Percentiles rank a stretch among this genome's conserved stretches.
phyloP scores from a whole-genome alignment of 92 coral and sea anemone species.

The Heteractis magnifica region DNA sequence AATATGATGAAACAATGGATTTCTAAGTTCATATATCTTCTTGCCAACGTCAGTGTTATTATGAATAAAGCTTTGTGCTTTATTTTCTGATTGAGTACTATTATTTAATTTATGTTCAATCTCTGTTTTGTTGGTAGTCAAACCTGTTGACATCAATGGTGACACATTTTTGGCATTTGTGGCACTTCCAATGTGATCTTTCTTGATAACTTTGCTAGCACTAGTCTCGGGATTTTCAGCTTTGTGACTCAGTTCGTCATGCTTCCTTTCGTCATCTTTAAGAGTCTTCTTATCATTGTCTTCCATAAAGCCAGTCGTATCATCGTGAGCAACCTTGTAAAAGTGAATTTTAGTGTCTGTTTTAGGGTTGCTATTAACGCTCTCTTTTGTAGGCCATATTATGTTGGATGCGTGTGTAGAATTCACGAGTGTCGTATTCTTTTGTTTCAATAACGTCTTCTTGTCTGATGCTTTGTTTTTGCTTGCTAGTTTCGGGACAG shows the following conservation, averaged over 20 bases:
- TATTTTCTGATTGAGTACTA: not conserved
- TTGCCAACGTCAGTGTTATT: slow-evolving; percentile 11
- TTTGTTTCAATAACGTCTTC: not conserved
- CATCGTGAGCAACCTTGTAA: slow-evolving; percentile 13
- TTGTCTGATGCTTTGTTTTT: not conserved
- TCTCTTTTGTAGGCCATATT: not conserved
- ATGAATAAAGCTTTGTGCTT: not conserved
- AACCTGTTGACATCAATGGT: not conserved
- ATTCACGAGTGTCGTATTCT: not conserved
- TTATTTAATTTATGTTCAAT: not conserved
- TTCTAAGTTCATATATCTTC: not conserved
- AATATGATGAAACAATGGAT: slow-evolving; percentile 38
- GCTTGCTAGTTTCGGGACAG: not conserved
- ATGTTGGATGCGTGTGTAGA: not conserved
- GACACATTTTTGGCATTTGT: not conserved
- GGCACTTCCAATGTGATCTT: not conserved
- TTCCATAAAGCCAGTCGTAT: slow-evolving; percentile 20
- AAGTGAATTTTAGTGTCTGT: not conserved
- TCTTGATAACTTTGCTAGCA: not conserved
- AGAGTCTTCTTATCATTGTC: not conserved
- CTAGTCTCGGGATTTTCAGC: not conserved
- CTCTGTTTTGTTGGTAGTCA: not conserved
- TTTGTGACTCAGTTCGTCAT: not conserved
- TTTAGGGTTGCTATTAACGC: not conserved
- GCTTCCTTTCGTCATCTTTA: not conserved